Conservation (phyloP, 2,797 vertebrate species). For the Poliocrania exsul region DNA sequence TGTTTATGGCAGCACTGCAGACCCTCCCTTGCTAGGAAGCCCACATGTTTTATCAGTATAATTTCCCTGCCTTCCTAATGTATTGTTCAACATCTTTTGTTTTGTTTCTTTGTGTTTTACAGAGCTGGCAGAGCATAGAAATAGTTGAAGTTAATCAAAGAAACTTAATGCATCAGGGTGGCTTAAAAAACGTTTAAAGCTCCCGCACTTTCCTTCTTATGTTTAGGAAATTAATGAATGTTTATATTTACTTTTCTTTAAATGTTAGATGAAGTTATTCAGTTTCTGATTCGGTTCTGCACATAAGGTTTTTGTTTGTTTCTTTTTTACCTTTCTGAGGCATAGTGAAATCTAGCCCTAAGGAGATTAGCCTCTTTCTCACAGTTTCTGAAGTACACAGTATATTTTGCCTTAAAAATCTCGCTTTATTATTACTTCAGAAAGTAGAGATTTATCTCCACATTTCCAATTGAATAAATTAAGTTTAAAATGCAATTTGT, state of each 20-base stretch:
- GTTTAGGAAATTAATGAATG: background rate
- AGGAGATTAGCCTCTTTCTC: background rate
- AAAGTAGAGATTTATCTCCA: constrained; percentile 38
- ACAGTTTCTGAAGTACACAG: background rate
- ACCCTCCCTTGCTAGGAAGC: background rate
- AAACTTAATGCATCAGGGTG: constrained; percentile 6
- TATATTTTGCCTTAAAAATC: constrained; percentile 25
- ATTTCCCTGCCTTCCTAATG: background rate
- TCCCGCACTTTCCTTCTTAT: background rate
- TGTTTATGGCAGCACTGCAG: background rate
- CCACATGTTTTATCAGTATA: background rate
- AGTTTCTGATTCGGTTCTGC: background rate
- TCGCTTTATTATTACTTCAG: background rate
- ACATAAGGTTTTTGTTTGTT: background rate
- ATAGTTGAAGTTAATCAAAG: constrained; percentile 5
- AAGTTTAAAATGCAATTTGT: constrained; percentile 29
- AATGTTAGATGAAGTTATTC: constrained; percentile 9
- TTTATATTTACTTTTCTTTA: background rate
- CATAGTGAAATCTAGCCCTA: background rate
- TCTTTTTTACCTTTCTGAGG: background rate
- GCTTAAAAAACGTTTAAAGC: background rate
- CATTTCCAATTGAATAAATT: constrained; percentile 27
- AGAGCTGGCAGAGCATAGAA: background rate
- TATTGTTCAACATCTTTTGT: background rate
- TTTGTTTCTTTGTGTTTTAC: background rate